Evolutionary conservation across 1,140 invertebrate species (phyloP).

Genomic region (Cyclargus thomasi): DNA sequence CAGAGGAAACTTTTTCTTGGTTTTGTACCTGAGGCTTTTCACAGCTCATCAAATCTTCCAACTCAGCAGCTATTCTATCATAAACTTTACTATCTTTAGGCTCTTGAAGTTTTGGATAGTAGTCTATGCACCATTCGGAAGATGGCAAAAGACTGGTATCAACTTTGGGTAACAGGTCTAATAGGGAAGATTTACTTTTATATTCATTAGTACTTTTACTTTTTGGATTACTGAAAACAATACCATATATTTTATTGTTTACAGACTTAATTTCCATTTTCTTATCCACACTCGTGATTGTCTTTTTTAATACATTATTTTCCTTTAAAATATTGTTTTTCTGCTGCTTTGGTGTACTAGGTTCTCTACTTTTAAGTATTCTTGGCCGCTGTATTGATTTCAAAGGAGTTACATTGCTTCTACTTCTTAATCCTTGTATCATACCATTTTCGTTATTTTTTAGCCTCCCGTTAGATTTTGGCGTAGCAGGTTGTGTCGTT

Average conservation of each 20-base stretch:
- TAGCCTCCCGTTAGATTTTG: slow-evolving; percentile 46
- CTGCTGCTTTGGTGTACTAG: slow-evolving; percentile 22
- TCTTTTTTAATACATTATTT: slow-evolving; percentile 55
- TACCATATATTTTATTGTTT: slow-evolving; percentile 53
- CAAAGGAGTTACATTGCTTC: slow-evolving; percentile 49
- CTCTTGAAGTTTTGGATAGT: slow-evolving; percentile 59
- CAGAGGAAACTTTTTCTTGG: slow-evolving; percentile 13
- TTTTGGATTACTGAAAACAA: slow-evolving; percentile 57
- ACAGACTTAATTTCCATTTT: slow-evolving; percentile 35
- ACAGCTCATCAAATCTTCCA: slow-evolving; percentile 71
- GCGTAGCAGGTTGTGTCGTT: slow-evolving; percentile 26
- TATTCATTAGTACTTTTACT: slow-evolving; percentile 42
- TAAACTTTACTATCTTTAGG: slow-evolving; percentile 67
- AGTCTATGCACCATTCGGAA: slow-evolving; percentile 68
- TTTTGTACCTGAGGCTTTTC: slow-evolving; percentile 40
- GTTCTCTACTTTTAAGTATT: slow-evolving; percentile 33
- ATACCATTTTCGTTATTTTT: slow-evolving; percentile 71
- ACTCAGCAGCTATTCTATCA: slow-evolving; percentile 70
- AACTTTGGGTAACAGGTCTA: slow-evolving; percentile 53
- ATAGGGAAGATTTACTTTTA: slow-evolving; percentile 42
- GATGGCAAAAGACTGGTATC: slow-evolving; percentile 57
- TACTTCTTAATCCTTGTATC: slow-evolving; percentile 55
- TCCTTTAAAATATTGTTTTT: slow-evolving; percentile 56
- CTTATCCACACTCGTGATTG: slow-evolving; percentile 37
- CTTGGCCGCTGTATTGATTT: slow-evolving; percentile 36